Evolutionary conservation across 2,113 vertebrate genomes (phyloP).

Genomic region (Himantopus leucocephalus): DNA sequence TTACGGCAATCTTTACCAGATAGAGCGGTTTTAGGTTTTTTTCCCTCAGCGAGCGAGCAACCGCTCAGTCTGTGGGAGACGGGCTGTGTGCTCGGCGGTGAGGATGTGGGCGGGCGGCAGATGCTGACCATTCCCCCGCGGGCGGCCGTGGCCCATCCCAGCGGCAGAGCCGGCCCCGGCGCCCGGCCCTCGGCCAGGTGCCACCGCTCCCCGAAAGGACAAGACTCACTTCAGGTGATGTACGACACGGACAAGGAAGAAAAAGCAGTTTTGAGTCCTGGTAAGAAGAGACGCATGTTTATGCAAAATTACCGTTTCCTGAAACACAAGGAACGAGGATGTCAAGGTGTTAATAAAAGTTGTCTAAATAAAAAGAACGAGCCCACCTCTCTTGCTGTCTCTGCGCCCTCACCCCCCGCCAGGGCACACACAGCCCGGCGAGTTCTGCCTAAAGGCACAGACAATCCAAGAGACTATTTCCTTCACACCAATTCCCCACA

Average conservation of each 20-base stretch:
- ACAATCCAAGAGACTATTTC: not conserved
- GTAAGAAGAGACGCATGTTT: not conserved
- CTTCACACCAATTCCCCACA: not conserved
- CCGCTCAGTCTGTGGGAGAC: accelerated
- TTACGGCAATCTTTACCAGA: not conserved
- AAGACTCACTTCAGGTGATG: no score
- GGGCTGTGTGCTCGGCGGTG: accelerated
- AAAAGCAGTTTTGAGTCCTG: not conserved
- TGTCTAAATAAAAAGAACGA: not conserved
- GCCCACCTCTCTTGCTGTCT: not conserved
- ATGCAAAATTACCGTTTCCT: not conserved
- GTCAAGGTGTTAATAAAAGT: not conserved
- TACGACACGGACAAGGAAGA: not conserved
- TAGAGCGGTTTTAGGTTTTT: accelerated
- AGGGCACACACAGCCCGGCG: not conserved
- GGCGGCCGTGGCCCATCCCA: no score
- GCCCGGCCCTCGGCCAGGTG: accelerated
- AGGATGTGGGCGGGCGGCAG: not conserved
- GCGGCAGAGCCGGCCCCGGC: no score
- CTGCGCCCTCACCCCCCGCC: not conserved
- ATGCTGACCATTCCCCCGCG: accelerated
- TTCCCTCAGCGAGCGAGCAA: not conserved
- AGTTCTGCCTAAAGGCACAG: no score
- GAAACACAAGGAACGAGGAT: not conserved
- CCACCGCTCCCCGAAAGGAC: not conserved